Percentiles rank a stretch among this genome's conserved stretches.
These are phyloP conservation scores for Brachionus calyciflorus DNA, from an alignment of 1,140 invertebrate genomes.

Conservation along the genomic window DNA sequence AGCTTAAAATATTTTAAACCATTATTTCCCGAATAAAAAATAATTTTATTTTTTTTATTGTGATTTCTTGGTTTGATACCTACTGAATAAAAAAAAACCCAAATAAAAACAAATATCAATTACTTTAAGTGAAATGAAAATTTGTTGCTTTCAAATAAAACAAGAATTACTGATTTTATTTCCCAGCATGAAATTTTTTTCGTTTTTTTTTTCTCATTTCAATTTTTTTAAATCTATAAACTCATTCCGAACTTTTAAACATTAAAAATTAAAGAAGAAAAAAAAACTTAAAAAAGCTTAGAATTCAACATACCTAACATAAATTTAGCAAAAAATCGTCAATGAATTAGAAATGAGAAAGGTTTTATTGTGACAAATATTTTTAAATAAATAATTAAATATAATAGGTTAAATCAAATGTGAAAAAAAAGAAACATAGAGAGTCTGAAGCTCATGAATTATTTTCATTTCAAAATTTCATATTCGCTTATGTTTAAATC, in stretches of 20 bases:
- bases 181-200: slow-evolving; percentile 20
- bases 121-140: slow-evolving; percentile 20
- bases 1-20: background rate
- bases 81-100: background rate
- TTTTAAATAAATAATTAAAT: slow-evolving; percentile 1
- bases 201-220: background rate
- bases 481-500: too few species aligned
- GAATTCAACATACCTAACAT: too few species aligned
- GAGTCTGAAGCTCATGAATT: too few species aligned
- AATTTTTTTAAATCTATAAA: background rate
- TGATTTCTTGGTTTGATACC: slow-evolving; percentile 19
- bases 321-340: too few species aligned
- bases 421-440: background rate
- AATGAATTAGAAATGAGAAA: too few species aligned
- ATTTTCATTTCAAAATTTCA: background rate
- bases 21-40: background rate
- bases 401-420: slow-evolving; percentile 40
- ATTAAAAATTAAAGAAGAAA: too few species aligned
- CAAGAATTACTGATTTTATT: slow-evolving; percentile 10
- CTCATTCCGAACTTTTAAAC: slow-evolving; percentile 41
- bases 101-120: slow-evolving; percentile 37
- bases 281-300: too few species aligned
- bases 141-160: background rate
- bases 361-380: slow-evolving; percentile 6
- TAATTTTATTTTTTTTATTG: background rate